Conservation (phyloP, 2,888 invertebrate genomes). For the Adela reaumurella region DNA sequence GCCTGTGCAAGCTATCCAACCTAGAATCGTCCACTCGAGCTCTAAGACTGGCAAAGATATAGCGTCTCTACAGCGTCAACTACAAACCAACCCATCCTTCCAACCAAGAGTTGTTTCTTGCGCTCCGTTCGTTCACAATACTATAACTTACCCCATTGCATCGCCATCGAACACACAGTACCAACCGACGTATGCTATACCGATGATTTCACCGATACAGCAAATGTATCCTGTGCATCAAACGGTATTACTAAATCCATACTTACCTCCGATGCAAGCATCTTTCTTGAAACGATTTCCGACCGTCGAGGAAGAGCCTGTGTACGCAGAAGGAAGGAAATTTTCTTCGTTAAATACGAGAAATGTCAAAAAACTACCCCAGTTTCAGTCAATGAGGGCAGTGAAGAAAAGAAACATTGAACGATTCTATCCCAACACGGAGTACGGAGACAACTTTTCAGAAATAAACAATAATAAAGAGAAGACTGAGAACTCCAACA, state of each 20-base stretch:
- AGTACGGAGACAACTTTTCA: conserved; percentile 43
- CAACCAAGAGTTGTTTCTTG: conserved; percentile 40
- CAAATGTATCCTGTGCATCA: conserved; percentile 45
- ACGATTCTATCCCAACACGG: conserved; percentile 48
- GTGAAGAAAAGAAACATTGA: conserved; percentile 45
- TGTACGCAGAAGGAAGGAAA: conserved; percentile 31
- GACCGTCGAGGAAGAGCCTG: conserved; percentile 35
- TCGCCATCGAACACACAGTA: conserved; percentile 25
- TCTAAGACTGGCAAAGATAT: conserved; percentile 33
- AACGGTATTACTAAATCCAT: conserved; percentile 40
- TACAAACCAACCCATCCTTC: conserved; percentile 48
- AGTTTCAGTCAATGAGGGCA: conserved; percentile 48
- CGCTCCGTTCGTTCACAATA: conserved; percentile 42
- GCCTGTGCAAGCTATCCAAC: conserved; percentile 57
- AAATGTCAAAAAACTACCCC: conserved; percentile 29
- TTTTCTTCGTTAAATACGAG: conserved; percentile 46
- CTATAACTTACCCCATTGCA: conserved; percentile 25
- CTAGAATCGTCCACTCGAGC: conserved; percentile 46
- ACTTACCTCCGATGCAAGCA: conserved; percentile 39
- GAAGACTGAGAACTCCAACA: conserved; percentile 20
- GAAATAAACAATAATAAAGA: conserved; percentile 47
- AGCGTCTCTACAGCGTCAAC: conserved; percentile 40
- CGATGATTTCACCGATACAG: conserved; percentile 42
- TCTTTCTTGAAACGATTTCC: conserved; percentile 41
- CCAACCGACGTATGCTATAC: conserved; percentile 27